phyloP scores from a whole-genome alignment of 1,140 invertebrate species.

The Mercenaria mercenaria region DNA sequence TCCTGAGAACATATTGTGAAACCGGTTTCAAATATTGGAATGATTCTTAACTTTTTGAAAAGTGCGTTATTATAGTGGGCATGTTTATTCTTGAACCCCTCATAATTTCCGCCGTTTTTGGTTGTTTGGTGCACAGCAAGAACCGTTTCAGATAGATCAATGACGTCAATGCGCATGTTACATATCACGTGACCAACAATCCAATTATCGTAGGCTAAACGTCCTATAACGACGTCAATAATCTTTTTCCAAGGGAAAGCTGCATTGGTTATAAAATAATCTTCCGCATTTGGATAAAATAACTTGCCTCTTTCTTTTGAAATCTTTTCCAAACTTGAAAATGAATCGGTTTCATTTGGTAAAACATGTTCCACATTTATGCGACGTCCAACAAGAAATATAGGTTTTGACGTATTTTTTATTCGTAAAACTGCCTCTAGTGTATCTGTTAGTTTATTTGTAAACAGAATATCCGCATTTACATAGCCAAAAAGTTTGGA shows the following conservation, averaged over 20 bases:
- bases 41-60: slow-evolving; percentile 33
- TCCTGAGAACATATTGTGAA: slow-evolving; percentile 61
- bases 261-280: slow-evolving; percentile 68
- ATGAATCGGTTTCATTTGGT: slow-evolving; percentile 26
- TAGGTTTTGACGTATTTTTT: slow-evolving; percentile 22
- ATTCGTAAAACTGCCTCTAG: slow-evolving; percentile 8
- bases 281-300: slow-evolving; percentile 67
- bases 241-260: slow-evolving; percentile 69
- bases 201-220: slow-evolving; percentile 72
- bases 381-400: slow-evolving; percentile 51
- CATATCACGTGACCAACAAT: slow-evolving; percentile 68
- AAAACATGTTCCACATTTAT: slow-evolving; percentile 55
- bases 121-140: slow-evolving; percentile 71
- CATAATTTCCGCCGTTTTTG: slow-evolving; percentile 57
- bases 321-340: slow-evolving; percentile 22
- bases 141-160: slow-evolving; percentile 66
- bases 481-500: slow-evolving; percentile 59
- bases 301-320: slow-evolving; percentile 44
- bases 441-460: slow-evolving; percentile 48
- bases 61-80: slow-evolving; percentile 45
- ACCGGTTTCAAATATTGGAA: slow-evolving; percentile 39
- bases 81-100: slow-evolving; percentile 54
- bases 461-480: slow-evolving; percentile 70
- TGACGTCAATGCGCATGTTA: slow-evolving; percentile 40
- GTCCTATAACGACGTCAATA: slow-evolving; percentile 69